These are phyloP conservation scores for Myotis pilosus DNA, from an alignment of 2,797 vertebrate species.

Conservation along the genomic window DNA sequence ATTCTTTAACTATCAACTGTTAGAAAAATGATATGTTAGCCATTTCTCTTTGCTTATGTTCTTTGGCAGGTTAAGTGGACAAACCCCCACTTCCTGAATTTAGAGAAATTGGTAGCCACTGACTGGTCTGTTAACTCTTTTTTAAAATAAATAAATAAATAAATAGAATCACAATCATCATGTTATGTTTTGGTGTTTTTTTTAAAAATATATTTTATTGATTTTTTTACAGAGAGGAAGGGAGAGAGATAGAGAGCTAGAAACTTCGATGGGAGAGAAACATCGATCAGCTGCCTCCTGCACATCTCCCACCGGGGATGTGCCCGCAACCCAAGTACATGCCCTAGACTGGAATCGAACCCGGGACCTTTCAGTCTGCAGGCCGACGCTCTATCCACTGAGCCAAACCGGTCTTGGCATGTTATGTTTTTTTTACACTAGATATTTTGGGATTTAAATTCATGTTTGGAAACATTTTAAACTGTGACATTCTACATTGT, in stretches of 20 bases:
- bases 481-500: background rate
- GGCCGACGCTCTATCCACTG: too few relatives aligned
- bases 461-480: slow-evolving; percentile 2
- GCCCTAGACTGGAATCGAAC: too few relatives aligned
- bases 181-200: background rate
- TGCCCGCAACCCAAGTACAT: too few relatives aligned
- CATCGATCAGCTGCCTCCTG: too few relatives aligned
- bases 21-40: background rate
- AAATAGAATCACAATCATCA: background rate
- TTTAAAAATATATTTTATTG: too few relatives aligned
- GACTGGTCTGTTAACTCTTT: background rate
- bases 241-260: too few relatives aligned
- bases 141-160: background rate
- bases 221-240: too few relatives aligned
- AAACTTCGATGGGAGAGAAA: too few relatives aligned
- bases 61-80: background rate
- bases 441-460: background rate
- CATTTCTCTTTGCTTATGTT: background rate
- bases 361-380: too few relatives aligned
- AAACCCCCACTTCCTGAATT: background rate
- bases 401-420: too few relatives aligned
- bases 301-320: too few relatives aligned
- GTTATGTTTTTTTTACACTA: background rate
- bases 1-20: background rate
- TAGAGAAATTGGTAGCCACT: background rate